phyloP scores from a whole-genome alignment of 2,888 invertebrate genomes.

The Sminthurinus aureus region DNA sequence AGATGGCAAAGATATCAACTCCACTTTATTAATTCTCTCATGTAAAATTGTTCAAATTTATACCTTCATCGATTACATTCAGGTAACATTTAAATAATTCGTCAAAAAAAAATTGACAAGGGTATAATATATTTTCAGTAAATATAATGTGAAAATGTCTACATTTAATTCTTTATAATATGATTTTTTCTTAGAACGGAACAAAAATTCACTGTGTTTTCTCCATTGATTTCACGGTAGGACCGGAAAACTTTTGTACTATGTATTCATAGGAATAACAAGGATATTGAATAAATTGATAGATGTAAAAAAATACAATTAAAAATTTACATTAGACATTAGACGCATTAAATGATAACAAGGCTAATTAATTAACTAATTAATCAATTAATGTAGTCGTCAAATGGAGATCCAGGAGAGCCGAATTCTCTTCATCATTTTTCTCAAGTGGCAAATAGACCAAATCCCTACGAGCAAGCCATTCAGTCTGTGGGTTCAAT shows the following conservation, averaged over 20 bases:
- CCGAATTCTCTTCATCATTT: conserved; percentile 57
- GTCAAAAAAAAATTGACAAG: no score
- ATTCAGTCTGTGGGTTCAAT: conserved; percentile 64
- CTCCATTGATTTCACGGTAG: conserved; percentile 65
- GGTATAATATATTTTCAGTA: no score
- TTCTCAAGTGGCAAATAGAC: conserved; percentile 48
- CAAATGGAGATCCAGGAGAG: conserved; percentile 59
- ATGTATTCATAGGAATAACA: neutral
- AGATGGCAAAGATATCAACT: conserved; percentile 49
- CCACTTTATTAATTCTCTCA: conserved; percentile 48
- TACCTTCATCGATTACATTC: conserved; percentile 69
- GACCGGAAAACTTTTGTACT: conserved; percentile 56
- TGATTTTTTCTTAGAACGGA: conserved; percentile 63
- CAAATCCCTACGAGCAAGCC: conserved; percentile 65
- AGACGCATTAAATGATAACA: no score
- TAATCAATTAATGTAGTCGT: conserved; percentile 43
- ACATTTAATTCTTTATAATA: no score
- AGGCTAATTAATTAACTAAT: neutral
- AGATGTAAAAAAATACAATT: neutral
- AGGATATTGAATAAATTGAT: no score
- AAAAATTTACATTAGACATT: neutral
- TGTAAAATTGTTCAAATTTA: conserved; percentile 59
- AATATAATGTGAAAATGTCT: no score
- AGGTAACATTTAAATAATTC: neutral
- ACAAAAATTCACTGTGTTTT: conserved; percentile 65